These are phyloP conservation scores for Xanthorhoe designata DNA, from an alignment of 2,888 invertebrate species.

Conservation along the genomic window DNA sequence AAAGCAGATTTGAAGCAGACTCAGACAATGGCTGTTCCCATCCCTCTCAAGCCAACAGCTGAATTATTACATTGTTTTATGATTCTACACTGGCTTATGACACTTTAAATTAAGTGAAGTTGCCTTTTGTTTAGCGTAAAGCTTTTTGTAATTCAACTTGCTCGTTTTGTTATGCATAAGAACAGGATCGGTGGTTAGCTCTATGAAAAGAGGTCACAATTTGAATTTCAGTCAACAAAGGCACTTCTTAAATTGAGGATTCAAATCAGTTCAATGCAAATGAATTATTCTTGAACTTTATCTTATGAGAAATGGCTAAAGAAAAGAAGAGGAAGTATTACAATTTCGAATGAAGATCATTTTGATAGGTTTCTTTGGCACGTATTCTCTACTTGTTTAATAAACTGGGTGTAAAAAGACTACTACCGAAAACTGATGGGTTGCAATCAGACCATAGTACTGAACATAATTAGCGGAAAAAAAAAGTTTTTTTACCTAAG, in stretches of 20 bases:
- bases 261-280: slow-evolving; percentile 6
- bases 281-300: slow-evolving; percentile 5
- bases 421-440: too few species aligned
- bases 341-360: slow-evolving; percentile 41
- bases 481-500: too few species aligned
- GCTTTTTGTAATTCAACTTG: slow-evolving; percentile 43
- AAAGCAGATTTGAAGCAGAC: slow-evolving; percentile 76
- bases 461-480: too few species aligned
- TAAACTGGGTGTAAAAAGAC: neutral
- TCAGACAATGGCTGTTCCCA: slow-evolving; percentile 68
- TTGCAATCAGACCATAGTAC: too few species aligned
- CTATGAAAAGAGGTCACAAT: slow-evolving; percentile 13
- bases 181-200: slow-evolving; percentile 6
- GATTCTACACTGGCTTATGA: slow-evolving; percentile 69
- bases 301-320: slow-evolving; percentile 1
- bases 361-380: neutral
- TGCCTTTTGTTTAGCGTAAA: slow-evolving; percentile 57
- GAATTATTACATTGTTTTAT: slow-evolving; percentile 78
- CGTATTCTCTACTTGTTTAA: neutral
- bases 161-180: slow-evolving; percentile 33
- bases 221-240: slow-evolving; percentile 20
- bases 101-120: slow-evolving; percentile 71
- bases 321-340: slow-evolving; percentile 16
- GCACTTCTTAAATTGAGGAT: slow-evolving; percentile 9
- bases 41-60: slow-evolving; percentile 59